These are phyloP conservation scores for Nycticryphes semicollaris DNA, from an alignment of 2,113 vertebrate genomes.

Conservation along the genomic window DNA sequence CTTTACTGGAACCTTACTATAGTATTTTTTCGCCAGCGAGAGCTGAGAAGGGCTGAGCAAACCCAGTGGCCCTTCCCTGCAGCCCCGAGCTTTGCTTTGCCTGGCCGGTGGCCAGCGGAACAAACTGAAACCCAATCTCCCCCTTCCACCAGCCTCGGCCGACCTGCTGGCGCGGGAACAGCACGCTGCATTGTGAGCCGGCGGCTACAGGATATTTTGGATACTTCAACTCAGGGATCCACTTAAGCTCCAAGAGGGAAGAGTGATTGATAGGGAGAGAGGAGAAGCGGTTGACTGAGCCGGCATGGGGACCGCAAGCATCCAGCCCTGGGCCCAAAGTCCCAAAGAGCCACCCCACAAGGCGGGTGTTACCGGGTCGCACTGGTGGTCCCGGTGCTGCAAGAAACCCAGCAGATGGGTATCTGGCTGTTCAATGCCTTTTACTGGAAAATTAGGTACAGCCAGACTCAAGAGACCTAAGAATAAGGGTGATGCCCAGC, in stretches of 20 bases:
- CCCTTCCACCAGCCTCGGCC: background rate
- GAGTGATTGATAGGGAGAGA: conserved; percentile 61
- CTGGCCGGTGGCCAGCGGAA: conserved; percentile 67
- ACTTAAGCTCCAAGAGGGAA: conserved; percentile 68
- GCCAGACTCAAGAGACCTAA: background rate
- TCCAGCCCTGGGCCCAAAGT: fast-evolving
- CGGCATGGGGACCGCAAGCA: background rate
- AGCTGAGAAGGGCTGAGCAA: conserved; percentile 47
- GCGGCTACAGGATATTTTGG: conserved; percentile 31
- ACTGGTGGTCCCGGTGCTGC: fast-evolving
- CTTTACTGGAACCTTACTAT: conserved; percentile 45
- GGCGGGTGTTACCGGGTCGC: background rate
- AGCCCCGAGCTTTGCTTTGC: conserved; percentile 70
- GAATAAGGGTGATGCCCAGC: background rate
- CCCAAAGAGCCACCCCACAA: background rate
- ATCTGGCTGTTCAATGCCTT: fast-evolving
- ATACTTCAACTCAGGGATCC: conserved; percentile 71
- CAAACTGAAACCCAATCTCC: conserved; percentile 72
- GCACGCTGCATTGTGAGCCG: conserved; percentile 64
- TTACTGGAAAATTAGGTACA: background rate
- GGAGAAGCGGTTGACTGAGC: conserved; percentile 18
- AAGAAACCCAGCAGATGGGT: background rate
- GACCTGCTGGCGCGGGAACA: conserved; percentile 58
- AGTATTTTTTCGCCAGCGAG: conserved; percentile 63
- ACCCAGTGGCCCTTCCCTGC: conserved; percentile 40